phyloP scores from a whole-genome alignment of 2,797 vertebrate genomes.

The Acropternis orthonyx region DNA sequence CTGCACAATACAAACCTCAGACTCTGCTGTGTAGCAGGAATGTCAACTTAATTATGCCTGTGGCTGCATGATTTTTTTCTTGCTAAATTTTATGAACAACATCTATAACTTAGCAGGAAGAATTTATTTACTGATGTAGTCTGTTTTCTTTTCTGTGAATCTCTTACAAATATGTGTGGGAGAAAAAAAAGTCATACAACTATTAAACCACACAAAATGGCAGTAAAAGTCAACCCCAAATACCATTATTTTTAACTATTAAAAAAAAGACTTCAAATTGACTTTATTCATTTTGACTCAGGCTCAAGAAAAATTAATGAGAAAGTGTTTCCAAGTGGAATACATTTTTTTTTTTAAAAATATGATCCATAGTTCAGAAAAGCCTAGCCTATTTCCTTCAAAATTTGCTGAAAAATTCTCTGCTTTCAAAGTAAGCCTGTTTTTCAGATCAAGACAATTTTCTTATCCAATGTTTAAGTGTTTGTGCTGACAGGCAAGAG shows the following conservation, averaged over 20 bases:
- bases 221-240: neutral
- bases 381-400: neutral
- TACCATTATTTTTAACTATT: neutral
- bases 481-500: neutral
- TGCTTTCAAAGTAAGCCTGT: neutral
- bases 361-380: neutral
- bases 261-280: neutral
- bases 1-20: neutral
- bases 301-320: neutral
- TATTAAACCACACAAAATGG: neutral
- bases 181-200: neutral
- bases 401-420: neutral
- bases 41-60: neutral
- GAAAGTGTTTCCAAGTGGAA: neutral
- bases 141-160: neutral
- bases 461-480: neutral
- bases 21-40: neutral
- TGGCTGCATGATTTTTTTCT: neutral
- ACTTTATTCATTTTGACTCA: neutral
- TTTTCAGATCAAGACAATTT: conserved; percentile 7
- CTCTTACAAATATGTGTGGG: neutral
- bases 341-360: neutral
- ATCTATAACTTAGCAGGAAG: neutral
- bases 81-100: neutral
- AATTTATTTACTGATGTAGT: neutral